Conservation (phyloP, 2,888 invertebrate species). For the Hylaea fasciaria region DNA sequence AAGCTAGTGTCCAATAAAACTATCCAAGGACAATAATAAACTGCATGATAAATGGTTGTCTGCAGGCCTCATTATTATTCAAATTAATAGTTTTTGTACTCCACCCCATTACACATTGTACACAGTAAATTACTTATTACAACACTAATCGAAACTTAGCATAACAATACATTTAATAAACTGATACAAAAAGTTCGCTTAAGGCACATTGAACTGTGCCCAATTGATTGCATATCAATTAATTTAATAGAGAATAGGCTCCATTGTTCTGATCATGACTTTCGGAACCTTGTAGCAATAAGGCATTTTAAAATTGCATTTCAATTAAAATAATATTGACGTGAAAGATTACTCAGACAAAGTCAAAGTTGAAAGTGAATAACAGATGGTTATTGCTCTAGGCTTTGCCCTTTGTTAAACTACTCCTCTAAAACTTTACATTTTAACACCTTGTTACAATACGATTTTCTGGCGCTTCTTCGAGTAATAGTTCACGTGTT, state of each 20-base stretch:
- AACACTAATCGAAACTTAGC: conserved; percentile 5
- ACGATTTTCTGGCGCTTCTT: background rate
- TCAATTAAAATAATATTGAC: background rate
- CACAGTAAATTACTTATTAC: conserved; percentile 6
- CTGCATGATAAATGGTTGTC: background rate
- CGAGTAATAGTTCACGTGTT: background rate
- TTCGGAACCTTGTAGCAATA: conserved; percentile 8
- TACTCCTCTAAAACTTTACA: background rate
- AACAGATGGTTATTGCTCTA: background rate
- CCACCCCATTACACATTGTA: background rate
- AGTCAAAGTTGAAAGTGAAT: background rate
- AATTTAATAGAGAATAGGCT: conserved; percentile 13
- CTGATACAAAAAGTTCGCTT: conserved; percentile 9
- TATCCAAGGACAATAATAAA: no score
- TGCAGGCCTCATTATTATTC: background rate
- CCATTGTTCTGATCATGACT: conserved; percentile 1
- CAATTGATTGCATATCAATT: conserved; percentile 22
- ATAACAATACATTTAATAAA: conserved; percentile 12
- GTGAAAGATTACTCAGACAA: background rate
- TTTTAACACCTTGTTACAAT: conserved; percentile 3
- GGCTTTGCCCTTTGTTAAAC: background rate
- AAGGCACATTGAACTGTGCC: conserved; percentile 13
- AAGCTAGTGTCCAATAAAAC: no score
- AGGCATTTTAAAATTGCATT: background rate
- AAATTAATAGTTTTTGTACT: background rate